Percentiles rank a stretch among this genome's conserved stretches.
phyloP scores from a whole-genome alignment of 2,797 vertebrate species.

The Zenarchopterus dispar region DNA sequence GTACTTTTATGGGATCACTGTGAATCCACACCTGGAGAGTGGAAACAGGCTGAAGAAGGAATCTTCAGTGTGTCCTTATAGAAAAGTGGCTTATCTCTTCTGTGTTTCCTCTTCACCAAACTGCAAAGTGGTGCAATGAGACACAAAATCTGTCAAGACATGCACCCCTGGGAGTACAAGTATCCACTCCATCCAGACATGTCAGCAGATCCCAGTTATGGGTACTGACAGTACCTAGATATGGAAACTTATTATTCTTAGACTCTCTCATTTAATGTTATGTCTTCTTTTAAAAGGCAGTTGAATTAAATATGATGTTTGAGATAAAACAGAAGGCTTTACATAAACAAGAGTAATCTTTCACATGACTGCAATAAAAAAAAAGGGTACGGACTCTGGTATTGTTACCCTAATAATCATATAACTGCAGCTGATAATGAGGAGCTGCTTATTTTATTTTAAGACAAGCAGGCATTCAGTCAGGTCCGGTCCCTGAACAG shows the following conservation, averaged over 20 bases:
- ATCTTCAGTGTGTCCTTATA: background rate
- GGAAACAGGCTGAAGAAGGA: background rate
- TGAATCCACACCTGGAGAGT: too few species aligned
- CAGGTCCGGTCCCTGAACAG: conserved; percentile 20
- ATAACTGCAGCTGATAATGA: background rate
- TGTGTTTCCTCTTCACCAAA: background rate
- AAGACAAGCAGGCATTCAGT: conserved; percentile 12
- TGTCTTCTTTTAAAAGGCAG: background rate
- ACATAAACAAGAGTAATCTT: too few species aligned
- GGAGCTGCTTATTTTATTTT: too few species aligned
- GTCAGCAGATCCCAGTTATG: conserved; percentile 20
- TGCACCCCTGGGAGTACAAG: conserved; percentile 17
- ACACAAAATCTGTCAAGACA: conserved; percentile 55
- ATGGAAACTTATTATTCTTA: too few species aligned
- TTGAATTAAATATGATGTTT: too few species aligned
- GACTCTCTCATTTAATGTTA: too few species aligned
- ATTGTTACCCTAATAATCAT: background rate
- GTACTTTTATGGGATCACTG: too few species aligned
- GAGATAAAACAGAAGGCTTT: too few species aligned
- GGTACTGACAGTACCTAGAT: background rate
- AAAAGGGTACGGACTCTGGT: too few species aligned
- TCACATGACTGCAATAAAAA: too few species aligned
- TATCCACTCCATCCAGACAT: conserved; percentile 20
- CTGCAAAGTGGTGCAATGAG: conserved; percentile 9
- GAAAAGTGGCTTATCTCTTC: background rate